phyloP scores from a whole-genome alignment of 1,140 invertebrate genomes.

The Lasioglossum baleicum region DNA sequence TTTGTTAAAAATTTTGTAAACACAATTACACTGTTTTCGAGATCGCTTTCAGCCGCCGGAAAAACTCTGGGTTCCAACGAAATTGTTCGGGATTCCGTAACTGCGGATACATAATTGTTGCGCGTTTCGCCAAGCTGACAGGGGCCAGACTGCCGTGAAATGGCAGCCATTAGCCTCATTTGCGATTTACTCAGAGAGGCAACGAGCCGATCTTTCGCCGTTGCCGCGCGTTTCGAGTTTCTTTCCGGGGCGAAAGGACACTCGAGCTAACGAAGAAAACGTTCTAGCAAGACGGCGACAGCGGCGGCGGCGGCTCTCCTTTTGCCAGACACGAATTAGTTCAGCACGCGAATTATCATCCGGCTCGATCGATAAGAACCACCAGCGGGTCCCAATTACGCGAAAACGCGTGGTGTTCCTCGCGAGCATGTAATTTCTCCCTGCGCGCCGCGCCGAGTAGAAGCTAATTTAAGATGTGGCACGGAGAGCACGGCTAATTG shows the following conservation, averaged over 20 bases:
- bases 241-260: background rate
- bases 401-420: constrained; percentile 15
- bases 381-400: constrained; percentile 12
- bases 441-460: constrained; percentile 8
- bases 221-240: background rate
- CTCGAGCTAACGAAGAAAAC: constrained; percentile 11
- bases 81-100: no score
- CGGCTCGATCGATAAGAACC: constrained; percentile 29
- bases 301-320: background rate
- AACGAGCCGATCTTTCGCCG: background rate
- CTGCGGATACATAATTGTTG: no score
- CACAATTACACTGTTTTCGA: no score
- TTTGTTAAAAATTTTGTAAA: no score
- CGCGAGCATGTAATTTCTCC: constrained; percentile 11
- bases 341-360: constrained; percentile 12
- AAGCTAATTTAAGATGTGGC: constrained; percentile 43
- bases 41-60: no score
- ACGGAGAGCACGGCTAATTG: constrained; percentile 29
- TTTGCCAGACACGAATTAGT: background rate
- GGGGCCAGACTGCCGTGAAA: background rate
- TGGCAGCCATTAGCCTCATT: constrained; percentile 9
- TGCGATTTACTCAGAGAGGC: background rate
- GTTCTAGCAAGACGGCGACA: no score
- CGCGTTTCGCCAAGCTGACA: no score
- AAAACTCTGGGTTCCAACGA: no score